Evolutionary conservation across 2,888 invertebrate species (phyloP), one percentile per base, ranked within the genome.

Genomic region (Drosophila meridionalis): DNA sequence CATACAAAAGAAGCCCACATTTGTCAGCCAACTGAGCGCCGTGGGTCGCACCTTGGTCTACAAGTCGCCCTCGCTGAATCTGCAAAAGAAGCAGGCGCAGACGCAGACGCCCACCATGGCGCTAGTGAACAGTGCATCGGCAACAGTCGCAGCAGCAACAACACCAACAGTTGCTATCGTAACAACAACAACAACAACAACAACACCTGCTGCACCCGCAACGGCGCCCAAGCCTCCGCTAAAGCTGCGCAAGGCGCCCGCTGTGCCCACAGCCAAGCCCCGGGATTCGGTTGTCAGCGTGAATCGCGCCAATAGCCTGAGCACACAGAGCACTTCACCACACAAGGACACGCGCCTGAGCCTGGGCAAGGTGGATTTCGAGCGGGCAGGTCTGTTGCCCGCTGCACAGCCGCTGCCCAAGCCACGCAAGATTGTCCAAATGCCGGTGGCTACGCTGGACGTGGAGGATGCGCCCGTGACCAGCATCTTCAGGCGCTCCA

Each of bases 21-120:
- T 87, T 67, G 78, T 85, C 20, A 86, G 90, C 80, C 90, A 88
- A 55, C 73, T 87, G 63, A 82, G 83, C 67, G 91, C 90, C 55
- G 91, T 90, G 83, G 93, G 93, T 73, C 92, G 93, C 88, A 93
- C 93, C 62, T 87, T 93, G 88, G 92, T 93, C 57, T 93, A 93
- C 76, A 93, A 93, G 86, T 93, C 93, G 64, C 92, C 93, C 66
- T 90, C 93, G 62, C 80, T 91, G 73, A 90, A 89, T 91, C 85
- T 90, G 62, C 92, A 90, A 81, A 92, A 92, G 83, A 89, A 91
- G 36, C 90, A 91, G 81, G 91, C 90, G 68, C 90, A 92, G 71
- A 85, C 84, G 20, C 84, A 85, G 69, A 85, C 84, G 63, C 89
- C 84, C 60, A 85, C 84, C 58, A 85, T 81, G 69, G 84, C 84